Evolutionary conservation across 2,797 vertebrate genomes (phyloP).

Genomic region (Tympanoctomys barrerae): DNA sequence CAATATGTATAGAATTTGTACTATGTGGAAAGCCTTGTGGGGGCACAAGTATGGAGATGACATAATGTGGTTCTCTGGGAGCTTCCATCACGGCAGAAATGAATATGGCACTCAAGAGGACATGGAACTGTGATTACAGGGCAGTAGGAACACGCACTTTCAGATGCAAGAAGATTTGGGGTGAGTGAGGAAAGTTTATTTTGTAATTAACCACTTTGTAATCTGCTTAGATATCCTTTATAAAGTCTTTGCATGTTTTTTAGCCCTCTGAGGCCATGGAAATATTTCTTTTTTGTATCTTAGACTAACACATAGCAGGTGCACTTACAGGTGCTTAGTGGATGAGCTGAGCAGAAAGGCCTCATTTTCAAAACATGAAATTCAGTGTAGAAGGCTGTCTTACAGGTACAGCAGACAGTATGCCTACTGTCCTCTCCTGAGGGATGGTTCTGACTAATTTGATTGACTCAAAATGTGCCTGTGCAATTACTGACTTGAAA

Average conservation of each 20-base stretch:
- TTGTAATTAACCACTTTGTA: slow-evolving; percentile 15
- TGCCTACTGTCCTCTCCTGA: neutral
- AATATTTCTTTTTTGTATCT: neutral
- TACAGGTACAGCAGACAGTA: no score
- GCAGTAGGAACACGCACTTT: neutral
- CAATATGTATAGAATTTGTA: slow-evolving; percentile 54
- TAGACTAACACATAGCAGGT: neutral
- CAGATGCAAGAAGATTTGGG: neutral
- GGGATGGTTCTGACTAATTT: neutral
- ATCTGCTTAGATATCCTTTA: neutral
- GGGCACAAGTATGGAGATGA: slow-evolving; percentile 17
- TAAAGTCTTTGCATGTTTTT: neutral
- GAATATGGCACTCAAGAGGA: neutral
- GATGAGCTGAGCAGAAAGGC: neutral
- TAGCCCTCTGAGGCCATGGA: neutral
- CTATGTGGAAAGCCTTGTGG: neutral
- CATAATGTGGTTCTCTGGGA: neutral
- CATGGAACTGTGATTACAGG: neutral
- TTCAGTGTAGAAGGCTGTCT: neutral
- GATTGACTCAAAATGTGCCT: neutral
- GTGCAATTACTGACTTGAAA: no score
- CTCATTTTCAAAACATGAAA: neutral
- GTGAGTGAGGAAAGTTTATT: neutral
- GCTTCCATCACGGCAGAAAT: slow-evolving; percentile 9
- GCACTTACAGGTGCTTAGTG: neutral